Evolutionary conservation across 2,797 vertebrate genomes (phyloP).

Genomic region (Enteromius unitaeniatus): DNA sequence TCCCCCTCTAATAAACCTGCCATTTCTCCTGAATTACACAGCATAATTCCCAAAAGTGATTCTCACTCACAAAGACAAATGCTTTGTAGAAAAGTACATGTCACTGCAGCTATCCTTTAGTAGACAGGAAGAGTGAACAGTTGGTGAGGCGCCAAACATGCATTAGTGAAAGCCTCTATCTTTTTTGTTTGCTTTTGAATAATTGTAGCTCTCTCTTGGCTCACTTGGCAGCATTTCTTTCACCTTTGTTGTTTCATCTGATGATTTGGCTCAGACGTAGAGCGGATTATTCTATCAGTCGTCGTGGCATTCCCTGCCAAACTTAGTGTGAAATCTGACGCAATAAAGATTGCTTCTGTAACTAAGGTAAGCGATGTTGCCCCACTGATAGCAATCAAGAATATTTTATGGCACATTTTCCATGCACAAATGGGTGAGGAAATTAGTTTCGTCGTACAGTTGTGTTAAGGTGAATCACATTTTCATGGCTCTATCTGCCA

Average conservation of each 20-base stretch:
- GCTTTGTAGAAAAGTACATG: conserved; percentile 1
- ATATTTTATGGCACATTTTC: conserved; percentile 74
- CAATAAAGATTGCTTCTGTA: conserved; percentile 68
- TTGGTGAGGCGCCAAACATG: not conserved
- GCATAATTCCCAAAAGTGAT: conserved; percentile 42
- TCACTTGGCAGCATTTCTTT: conserved; percentile 25
- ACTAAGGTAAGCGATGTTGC: conserved; percentile 65
- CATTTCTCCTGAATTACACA: conserved; percentile 50
- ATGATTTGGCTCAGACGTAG: conserved; percentile 65
- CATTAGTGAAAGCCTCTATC: conserved; percentile 9
- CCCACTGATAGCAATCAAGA: conserved; percentile 68
- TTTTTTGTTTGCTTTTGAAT: conserved; percentile 29
- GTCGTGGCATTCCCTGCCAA: conserved; percentile 61
- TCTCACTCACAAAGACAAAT: conserved; percentile 30
- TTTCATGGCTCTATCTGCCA: conserved; percentile 62
- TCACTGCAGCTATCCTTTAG: conserved; percentile 44
- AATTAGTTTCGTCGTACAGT: conserved; percentile 65
- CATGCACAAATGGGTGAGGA: conserved; percentile 68
- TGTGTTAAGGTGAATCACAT: conserved; percentile 66
- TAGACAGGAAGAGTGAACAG: conserved; percentile 15
- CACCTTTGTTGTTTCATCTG: conserved; percentile 48
- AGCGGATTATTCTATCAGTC: conserved; percentile 58
- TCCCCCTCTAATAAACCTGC: conserved; percentile 53
- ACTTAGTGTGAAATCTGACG: conserved; percentile 66
- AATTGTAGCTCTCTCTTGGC: conserved; percentile 14